A percentile compares a stretch with the other conserved stretches of the same genome.
Conservation (phyloP, 1,140 invertebrate genomes). For the Pantala flavescens region DNA sequence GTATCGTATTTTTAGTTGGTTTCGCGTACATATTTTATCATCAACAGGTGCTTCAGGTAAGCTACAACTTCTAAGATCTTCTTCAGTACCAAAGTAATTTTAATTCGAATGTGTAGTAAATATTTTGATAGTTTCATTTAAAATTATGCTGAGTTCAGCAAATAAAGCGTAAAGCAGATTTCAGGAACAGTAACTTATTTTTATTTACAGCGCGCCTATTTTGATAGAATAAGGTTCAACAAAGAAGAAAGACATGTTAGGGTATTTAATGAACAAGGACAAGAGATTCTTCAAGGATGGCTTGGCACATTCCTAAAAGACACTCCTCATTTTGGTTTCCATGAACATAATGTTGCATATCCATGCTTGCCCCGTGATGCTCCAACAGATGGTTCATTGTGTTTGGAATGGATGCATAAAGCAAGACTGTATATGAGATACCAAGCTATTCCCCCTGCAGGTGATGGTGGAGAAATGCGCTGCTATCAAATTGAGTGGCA, state of each 20-base stretch:
- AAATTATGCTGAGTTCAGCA: no score
- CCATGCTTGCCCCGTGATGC: slow-evolving; percentile 56
- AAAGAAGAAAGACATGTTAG: slow-evolving; percentile 62
- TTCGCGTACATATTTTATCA: slow-evolving; percentile 75
- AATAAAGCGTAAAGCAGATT: no score
- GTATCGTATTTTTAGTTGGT: slow-evolving; percentile 65
- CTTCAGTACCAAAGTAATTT: background rate
- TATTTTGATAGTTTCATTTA: background rate
- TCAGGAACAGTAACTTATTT: background rate
- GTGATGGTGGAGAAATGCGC: slow-evolving; percentile 28
- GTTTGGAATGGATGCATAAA: slow-evolving; percentile 68
- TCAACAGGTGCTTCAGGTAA: slow-evolving; percentile 55
- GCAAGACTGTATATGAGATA: slow-evolving; percentile 59
- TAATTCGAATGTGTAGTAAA: background rate
- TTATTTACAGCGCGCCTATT: slow-evolving; percentile 56
- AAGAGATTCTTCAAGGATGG: slow-evolving; percentile 57
- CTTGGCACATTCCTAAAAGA: slow-evolving; percentile 50
- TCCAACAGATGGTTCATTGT: slow-evolving; percentile 44
- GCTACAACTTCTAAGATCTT: background rate
- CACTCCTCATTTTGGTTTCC: slow-evolving; percentile 26
- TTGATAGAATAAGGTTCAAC: slow-evolving; percentile 72
- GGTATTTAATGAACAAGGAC: slow-evolving; percentile 56
- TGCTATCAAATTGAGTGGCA: slow-evolving; percentile 80
- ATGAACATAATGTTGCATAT: slow-evolving; percentile 38
- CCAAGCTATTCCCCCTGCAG: slow-evolving; percentile 27